Conservation (phyloP, 2,888 invertebrate genomes). For the Smittia sp. region DNA sequence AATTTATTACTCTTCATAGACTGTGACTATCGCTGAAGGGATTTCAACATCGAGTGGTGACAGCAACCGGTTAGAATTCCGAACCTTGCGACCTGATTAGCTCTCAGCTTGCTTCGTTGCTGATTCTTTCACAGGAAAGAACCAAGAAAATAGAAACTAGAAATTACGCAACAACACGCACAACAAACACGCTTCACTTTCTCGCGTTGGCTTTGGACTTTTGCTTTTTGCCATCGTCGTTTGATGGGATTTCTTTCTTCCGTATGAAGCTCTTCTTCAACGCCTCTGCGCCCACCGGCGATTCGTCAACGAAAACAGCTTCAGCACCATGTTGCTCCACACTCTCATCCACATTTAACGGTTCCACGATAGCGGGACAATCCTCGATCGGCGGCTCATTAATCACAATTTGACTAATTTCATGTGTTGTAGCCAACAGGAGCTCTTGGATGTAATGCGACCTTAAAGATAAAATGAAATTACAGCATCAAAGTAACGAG, state of each 20-base stretch:
- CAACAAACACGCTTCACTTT: slow-evolving; percentile 11
- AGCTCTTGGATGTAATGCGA: slow-evolving; percentile 68
- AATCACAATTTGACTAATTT: slow-evolving; percentile 40
- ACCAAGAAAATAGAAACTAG: slow-evolving; percentile 1
- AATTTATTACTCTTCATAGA: not conserved
- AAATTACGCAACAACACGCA: slow-evolving; percentile 17
- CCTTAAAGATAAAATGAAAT: slow-evolving; percentile 44
- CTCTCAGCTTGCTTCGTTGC: not conserved
- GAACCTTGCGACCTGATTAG: not conserved
- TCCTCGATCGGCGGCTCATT: not conserved
- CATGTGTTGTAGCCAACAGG: slow-evolving; percentile 57
- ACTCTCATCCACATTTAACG: slow-evolving; percentile 4
- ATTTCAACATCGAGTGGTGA: too few species aligned
- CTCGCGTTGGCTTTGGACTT: slow-evolving; percentile 30
- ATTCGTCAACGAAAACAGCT: slow-evolving; percentile 16
- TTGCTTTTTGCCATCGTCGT: slow-evolving; percentile 34
- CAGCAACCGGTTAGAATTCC: too few species aligned
- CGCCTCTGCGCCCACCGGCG: not conserved
- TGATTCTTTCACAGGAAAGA: not conserved
- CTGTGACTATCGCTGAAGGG: not conserved
- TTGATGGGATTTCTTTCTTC: slow-evolving; percentile 34
- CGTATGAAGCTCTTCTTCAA: slow-evolving; percentile 38
- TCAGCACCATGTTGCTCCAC: not conserved
- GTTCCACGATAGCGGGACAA: not conserved
- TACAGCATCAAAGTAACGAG: not conserved